Base-by-base conservation (phyloP, 2,888 invertebrate species). In the Dolichomitus sp. region DNA sequence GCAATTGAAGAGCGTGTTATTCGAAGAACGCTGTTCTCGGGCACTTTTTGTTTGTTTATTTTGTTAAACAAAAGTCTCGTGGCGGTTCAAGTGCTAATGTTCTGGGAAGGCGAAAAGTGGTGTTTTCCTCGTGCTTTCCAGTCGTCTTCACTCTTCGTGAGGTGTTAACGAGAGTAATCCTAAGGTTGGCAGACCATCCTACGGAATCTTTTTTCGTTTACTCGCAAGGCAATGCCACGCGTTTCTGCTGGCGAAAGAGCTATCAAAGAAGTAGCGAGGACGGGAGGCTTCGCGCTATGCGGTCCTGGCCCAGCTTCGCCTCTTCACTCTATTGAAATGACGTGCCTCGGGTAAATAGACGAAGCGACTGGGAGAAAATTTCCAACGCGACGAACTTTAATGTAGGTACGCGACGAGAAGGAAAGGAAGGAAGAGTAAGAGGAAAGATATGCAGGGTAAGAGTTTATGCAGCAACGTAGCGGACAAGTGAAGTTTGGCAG, bases 151-250 rank as follows among this genome's bases (percentile, higher is more conserved):
- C 48, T 19, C 30, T 37, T 57, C 66, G 45, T 76, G 48, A 65
- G 59, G 83, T 83, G 80, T 80, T 80, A 77, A 83, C 65, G 80
- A 83, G 83, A 77, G 80, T 77, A 83, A 80, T 77, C 69, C 59
- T 74, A 65, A 73, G 72, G 42, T 30, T 59, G 30, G 33, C 17
- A 14, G 37, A 5, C 19, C 61, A 37, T 61, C 37, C 37, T 9
- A 37, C 59, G 11, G n/a, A 66, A 50, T 66, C 59, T n/a, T 59
- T 68, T 74, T 66, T 80, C 74, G 65, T 79, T 73, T 66, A 66
- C 50, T 68, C 76, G 68, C 66, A 50, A 42, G 42, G 59, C 48
- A 9, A 27, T 40, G 19, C 45, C 23, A 50, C 19, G 19, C 14
- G 19, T 42, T 17, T 45, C 23, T 1, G 17, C 23, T 30, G 27